Conservation (phyloP, 2,113 vertebrate species). For the Carettochelys insculpta region DNA sequence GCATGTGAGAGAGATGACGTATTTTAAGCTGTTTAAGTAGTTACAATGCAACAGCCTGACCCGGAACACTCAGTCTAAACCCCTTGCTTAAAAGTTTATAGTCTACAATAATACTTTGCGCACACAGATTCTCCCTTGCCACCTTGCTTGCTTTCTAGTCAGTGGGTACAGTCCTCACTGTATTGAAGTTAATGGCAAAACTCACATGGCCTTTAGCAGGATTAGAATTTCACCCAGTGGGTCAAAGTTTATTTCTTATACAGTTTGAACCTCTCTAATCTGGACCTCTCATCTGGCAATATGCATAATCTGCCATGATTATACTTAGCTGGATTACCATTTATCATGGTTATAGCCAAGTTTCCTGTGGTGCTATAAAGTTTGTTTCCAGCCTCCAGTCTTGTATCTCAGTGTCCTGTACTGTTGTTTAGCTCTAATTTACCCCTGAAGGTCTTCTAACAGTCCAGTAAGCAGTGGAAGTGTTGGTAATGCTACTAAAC, state of each 20-base stretch:
- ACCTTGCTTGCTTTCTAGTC: not conserved
- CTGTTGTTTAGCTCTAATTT: no score
- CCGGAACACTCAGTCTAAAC: not conserved
- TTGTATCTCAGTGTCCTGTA: no score
- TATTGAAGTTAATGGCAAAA: not conserved
- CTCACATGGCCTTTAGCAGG: not conserved
- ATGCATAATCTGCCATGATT: no score
- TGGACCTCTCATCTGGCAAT: no score
- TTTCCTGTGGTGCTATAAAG: no score
- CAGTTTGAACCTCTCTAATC: no score
- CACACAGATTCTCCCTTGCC: not conserved
- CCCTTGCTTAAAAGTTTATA: not conserved
- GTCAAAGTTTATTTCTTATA: not conserved
- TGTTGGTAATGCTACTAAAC: no score
- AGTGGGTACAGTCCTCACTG: not conserved
- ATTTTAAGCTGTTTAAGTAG: not conserved
- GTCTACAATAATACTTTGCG: not conserved
- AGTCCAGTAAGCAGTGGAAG: no score
- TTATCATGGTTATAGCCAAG: no score
- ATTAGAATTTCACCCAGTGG: not conserved
- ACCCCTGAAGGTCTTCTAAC: no score
- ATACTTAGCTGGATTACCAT: no score
- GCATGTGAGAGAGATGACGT: not conserved
- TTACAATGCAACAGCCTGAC: not conserved
- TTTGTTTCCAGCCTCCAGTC: no score